Evolutionary conservation across 1,140 invertebrate genomes (phyloP).

Genomic region (Heliconius congener): DNA sequence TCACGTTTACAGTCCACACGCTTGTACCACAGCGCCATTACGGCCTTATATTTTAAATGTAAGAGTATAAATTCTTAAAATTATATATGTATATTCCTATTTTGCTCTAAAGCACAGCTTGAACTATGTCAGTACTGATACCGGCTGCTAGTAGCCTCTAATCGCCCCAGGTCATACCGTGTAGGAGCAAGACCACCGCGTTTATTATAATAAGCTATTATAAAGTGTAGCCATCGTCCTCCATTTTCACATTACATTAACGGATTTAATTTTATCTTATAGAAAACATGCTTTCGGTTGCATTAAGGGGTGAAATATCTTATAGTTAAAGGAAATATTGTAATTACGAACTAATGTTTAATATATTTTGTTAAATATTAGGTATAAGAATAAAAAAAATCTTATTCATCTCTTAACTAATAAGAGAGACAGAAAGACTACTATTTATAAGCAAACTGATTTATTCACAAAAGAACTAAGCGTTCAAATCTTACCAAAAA

Average conservation of each 20-base stretch:
- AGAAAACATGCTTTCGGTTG: conserved; percentile 27
- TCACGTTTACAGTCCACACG: too few relatives aligned
- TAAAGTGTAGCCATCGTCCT: conserved; percentile 64
- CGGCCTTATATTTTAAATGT: too few relatives aligned
- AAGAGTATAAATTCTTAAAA: too few relatives aligned
- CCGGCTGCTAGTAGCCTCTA: conserved; percentile 58
- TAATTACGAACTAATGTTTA: not conserved
- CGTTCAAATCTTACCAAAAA: too few relatives aligned
- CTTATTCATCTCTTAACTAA: too few relatives aligned
- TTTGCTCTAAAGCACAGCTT: conserved; percentile 3
- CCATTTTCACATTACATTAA: conserved; percentile 51
- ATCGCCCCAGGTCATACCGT: conserved; percentile 73
- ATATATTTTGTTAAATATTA: too few relatives aligned
- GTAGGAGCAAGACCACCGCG: conserved; percentile 65
- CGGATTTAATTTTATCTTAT: conserved; percentile 59
- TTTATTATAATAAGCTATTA: conserved; percentile 78
- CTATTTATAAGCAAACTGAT: too few relatives aligned
- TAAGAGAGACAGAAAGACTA: too few relatives aligned
- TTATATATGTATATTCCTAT: not conserved
- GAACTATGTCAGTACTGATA: conserved; percentile 4
- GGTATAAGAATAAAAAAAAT: too few relatives aligned
- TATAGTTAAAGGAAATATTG: not conserved
- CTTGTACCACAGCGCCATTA: too few relatives aligned
- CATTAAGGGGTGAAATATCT: not conserved
- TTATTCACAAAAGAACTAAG: too few relatives aligned